Conservation (phyloP, 2,888 invertebrate species). For the Xanthia togata region DNA sequence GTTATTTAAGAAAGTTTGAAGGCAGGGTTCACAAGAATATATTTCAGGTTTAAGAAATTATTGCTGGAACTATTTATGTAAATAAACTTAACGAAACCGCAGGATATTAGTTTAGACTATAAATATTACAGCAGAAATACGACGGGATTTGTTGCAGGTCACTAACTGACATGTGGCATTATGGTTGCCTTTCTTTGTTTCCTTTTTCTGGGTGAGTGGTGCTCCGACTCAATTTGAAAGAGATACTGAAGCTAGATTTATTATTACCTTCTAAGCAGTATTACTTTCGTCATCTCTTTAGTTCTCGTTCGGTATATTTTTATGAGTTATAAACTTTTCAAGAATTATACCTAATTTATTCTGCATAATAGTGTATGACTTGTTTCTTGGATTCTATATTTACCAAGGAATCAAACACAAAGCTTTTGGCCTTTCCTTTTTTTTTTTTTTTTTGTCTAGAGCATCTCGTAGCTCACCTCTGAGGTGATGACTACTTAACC, state of each 20-base stretch:
- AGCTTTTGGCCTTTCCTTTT: too few species aligned
- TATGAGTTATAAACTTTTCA: neutral
- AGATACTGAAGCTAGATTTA: constrained; percentile 6
- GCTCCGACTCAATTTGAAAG: constrained; percentile 40
- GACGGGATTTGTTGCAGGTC: constrained; percentile 22
- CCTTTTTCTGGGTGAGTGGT: constrained; percentile 16
- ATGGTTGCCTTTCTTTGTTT: constrained; percentile 2
- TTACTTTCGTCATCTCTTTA: constrained; percentile 19
- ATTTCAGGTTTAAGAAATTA: neutral
- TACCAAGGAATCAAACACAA: too few species aligned
- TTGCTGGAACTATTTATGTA: constrained; percentile 8
- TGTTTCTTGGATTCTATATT: neutral
- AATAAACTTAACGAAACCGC: constrained; percentile 15
- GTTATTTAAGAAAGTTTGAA: constrained; percentile 29
- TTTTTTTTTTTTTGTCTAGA: too few species aligned
- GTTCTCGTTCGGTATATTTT: constrained; percentile 13
- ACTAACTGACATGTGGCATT: constrained; percentile 30
- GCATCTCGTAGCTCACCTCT: too few species aligned
- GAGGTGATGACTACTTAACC: too few species aligned
- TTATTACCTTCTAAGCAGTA: constrained; percentile 13
- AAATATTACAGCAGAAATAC: constrained; percentile 20
- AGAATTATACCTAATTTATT: neutral
- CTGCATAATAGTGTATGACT: neutral
- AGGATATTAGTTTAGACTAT: constrained; percentile 27
- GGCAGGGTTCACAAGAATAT: neutral